Base-by-base conservation (phyloP, 1,140 invertebrate genomes). In the Homalodisca vitripennis region DNA sequence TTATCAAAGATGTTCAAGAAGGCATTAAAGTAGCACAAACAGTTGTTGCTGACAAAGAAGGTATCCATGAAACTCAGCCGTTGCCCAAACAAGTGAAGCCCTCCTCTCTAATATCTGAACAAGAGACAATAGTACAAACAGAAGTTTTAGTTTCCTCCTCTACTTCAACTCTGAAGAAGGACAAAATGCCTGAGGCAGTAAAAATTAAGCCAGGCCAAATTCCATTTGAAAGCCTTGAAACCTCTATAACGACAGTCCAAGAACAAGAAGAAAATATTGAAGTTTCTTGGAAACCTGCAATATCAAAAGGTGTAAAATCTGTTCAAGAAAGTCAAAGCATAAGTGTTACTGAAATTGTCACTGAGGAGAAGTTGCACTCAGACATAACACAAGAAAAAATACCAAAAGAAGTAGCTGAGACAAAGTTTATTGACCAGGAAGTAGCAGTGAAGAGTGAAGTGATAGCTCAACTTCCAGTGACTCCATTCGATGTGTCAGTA, bases 291-390 rank as follows among this genome's bases (percentile, higher is more conserved):
- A 74, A 77, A 57, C 72, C 76, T 2, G 73, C 76, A 32, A 69
- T 73, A 12, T 76, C 77, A 34, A 79, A 73, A 66, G 83, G 79
- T 1, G 77, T 77, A n/a, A 66, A 82, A 13, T 73, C 71, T 24
- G 78, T 85, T 62, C 77, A 79, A 32, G 79, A 82, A 69, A 78
- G 77, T 34, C 80, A 81, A 72, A 78, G 81, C 69, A 51, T 86
- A 3, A 79, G 74, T 2, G 75, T 86, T n/a, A 82, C 80, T 32
- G 75, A 85, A 73, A 77, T 84, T 2, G 71, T 79, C 20, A 67
- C 76, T 0, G 75, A 84, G 65, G 82, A 84, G 60, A 81, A 79
- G 71, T 79, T 84, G 75, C 78, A 72, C 32, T 77, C 67, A 26
- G 63, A 41, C 1, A 70, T 77, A 17, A 72, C 77, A 69, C 71